Evolutionary conservation across 2,888 invertebrate species (phyloP).

Genomic region (Lasioglossum lativentre): DNA sequence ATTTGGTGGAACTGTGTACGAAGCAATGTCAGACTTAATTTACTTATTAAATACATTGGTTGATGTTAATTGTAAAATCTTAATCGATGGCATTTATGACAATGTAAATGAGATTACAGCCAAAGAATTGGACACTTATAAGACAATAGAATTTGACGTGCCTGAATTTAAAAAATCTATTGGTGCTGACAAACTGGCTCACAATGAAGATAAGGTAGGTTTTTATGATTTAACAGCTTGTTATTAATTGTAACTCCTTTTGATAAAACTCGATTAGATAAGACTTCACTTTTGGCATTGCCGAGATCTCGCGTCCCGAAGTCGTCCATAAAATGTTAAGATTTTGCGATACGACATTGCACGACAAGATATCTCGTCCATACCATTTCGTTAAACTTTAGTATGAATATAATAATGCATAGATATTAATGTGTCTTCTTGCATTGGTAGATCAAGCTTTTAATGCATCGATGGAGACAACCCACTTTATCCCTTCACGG

Average conservation of each 20-base stretch:
- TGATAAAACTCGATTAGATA: too few relatives aligned
- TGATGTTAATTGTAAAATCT: constrained; percentile 94
- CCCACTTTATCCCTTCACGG: constrained; percentile 98
- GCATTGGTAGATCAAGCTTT: constrained; percentile 86
- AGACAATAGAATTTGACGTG: constrained; percentile 94
- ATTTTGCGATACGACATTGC: too few relatives aligned
- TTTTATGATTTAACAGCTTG: constrained; percentile 14
- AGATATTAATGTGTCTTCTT: constrained; percentile 12
- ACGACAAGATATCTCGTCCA: neutral
- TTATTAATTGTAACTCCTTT: neutral
- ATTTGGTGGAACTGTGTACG: constrained; percentile 96
- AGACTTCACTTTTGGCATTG: neutral
- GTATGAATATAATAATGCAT: neutral
- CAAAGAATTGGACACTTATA: constrained; percentile 90
- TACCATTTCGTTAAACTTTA: neutral
- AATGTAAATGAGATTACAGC: constrained; percentile 91
- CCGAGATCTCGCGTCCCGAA: neutral
- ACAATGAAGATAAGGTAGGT: constrained; percentile 90
- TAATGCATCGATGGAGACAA: constrained; percentile 98
- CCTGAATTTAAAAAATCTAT: constrained; percentile 91
- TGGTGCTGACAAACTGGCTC: constrained; percentile 89
- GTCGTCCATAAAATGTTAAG: too few relatives aligned
- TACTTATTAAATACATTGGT: constrained; percentile 93
- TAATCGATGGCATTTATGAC: constrained; percentile 93
- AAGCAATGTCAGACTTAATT: constrained; percentile 96